Evolutionary conservation across 2,113 vertebrate genomes (phyloP).

Genomic region (Xiphophorus maculatus): DNA sequence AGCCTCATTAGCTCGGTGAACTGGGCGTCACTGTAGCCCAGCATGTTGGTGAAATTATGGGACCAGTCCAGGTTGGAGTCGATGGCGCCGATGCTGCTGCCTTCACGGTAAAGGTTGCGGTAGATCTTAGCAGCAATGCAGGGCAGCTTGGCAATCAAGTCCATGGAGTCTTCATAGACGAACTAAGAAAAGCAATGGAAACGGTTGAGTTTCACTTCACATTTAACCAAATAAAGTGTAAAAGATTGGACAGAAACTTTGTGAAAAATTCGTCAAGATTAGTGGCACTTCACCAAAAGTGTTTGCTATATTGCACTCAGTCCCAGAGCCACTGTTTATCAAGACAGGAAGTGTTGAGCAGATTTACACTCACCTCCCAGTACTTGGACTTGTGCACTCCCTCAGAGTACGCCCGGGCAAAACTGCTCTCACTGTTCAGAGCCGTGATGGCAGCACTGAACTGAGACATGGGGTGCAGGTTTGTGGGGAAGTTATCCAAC

Average conservation of each 20-base stretch:
- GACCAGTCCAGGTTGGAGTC: conserved; percentile 97
- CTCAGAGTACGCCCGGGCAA: conserved; percentile 92
- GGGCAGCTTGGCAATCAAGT: conserved; percentile 96
- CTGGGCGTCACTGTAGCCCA: conserved; percentile 91
- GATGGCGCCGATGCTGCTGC: conserved; percentile 95
- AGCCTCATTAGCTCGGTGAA: conserved; percentile 98
- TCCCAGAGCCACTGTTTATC: no score
- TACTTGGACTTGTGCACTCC: conserved; percentile 93
- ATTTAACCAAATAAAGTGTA: background rate
- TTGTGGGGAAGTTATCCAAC: conserved; percentile 98
- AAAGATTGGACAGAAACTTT: background rate
- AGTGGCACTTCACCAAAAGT: background rate
- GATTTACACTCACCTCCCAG: conserved; percentile 87
- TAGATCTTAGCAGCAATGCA: conserved; percentile 98
- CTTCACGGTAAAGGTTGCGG: conserved; percentile 95
- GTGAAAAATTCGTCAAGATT: background rate
- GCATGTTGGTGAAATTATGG: conserved; percentile 97
- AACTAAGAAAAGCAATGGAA: conserved; percentile 74
- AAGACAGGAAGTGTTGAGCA: background rate
- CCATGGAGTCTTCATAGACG: conserved; percentile 96
- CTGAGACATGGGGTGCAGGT: conserved; percentile 98
- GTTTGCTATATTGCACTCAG: background rate
- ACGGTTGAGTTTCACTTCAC: background rate
- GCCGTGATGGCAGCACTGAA: conserved; percentile 94
- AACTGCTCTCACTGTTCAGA: conserved; percentile 96